Conservation (phyloP, 2,888 invertebrate species). For the Apodemia hepburni region DNA sequence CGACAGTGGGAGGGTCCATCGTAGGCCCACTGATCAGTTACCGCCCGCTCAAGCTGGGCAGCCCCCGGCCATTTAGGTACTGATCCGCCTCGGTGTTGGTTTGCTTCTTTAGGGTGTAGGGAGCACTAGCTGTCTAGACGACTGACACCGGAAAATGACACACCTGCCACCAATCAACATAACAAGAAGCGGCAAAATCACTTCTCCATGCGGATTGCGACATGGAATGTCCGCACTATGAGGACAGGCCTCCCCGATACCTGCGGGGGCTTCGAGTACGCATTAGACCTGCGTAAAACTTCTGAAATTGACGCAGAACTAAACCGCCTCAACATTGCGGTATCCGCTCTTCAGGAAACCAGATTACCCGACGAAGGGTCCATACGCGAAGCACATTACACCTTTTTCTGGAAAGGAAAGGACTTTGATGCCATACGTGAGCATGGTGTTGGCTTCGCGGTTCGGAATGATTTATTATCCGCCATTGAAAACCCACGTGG, state of each 20-base stretch:
- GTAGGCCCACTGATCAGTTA: slow-evolving; percentile 16
- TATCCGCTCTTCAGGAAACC: not conserved
- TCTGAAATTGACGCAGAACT: not conserved
- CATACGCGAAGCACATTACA: not conserved
- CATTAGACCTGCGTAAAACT: not conserved
- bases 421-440: not conserved
- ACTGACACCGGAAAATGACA: slow-evolving; percentile 23
- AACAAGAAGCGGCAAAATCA: not conserved
- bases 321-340: not conserved
- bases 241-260: not conserved
- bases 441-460: not conserved
- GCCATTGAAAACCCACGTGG: not conserved
- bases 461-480: not conserved
- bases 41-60: slow-evolving; percentile 19
- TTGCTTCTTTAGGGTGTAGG: slow-evolving; percentile 18
- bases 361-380: not conserved
- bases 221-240: slow-evolving; percentile 17
- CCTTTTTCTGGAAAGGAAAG: not conserved
- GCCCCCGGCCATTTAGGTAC: slow-evolving; percentile 15
- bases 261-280: not conserved
- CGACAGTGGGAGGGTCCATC: too few species aligned
- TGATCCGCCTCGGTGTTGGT: slow-evolving; percentile 19
- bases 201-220: slow-evolving; percentile 13
- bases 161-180: not conserved
- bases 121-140: slow-evolving; percentile 12